Base-by-base conservation (phyloP, 2,888 invertebrate genomes). In the Watsonalla binaria region DNA sequence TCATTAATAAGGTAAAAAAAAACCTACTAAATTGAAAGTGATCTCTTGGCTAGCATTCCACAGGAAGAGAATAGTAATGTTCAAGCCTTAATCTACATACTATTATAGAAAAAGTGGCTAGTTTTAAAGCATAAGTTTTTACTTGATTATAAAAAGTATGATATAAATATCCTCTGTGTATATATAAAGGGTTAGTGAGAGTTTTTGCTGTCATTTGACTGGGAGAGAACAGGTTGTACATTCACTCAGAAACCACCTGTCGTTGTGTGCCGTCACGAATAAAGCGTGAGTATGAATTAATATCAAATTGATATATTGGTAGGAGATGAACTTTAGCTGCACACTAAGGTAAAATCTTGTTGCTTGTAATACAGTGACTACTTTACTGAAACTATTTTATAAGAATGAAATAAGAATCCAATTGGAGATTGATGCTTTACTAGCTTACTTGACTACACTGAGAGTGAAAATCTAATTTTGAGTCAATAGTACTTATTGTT, bases 191-290 rank as follows among this genome's bases (percentile, higher is more conserved):
- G 82, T 81, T 84, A 81, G 79, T 75, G 78, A 80, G 80, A 80
- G 84, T 86, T 85, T 85, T 85, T 85, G 82, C 81, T 75, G 78
- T 80, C 73, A 81, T 80, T 73, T 80, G 65, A 61, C 65, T 54
- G 63, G 62, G 66, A 70, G 65, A 70, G 74, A 83, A 82, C 84
- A 83, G 83, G 83, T 84, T 83, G 76, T 63, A 11, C 42, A 42
- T 42, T 42, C 42, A 11, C 64, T 54, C 59, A 60, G 59, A 56
- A 68, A 54, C 80, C 84, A 86, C 82, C 84, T 86, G 84, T 82
- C 76, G 74, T 58, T 63, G 65, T 73, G 72, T 78, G 69, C 60
- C 71, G 64, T 63, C 61, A 54, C 53, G 54, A 56, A 55, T 62
- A 62, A 42, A 42, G 42, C 42, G 5, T 57, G 59, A 54, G 65